Evolutionary conservation across 2,797 vertebrate genomes (phyloP).

Genomic region (Podargus strigoides): DNA sequence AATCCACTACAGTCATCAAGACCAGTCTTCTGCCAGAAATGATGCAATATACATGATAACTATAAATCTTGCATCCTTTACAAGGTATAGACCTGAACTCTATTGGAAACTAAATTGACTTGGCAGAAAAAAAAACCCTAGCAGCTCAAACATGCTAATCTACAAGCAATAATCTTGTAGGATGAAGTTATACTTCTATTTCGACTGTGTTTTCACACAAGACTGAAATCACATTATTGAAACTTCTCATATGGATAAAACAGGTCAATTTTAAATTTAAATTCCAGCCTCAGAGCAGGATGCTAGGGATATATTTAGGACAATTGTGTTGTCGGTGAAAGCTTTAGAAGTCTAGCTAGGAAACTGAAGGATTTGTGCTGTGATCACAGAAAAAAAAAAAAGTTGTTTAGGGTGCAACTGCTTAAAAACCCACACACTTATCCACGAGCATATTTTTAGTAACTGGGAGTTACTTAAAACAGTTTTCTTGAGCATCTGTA

Average conservation of each 20-base stretch:
- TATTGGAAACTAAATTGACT: neutral
- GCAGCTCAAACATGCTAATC: neutral
- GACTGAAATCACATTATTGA: neutral
- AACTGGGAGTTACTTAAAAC: neutral
- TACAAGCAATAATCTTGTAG: neutral
- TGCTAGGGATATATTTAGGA: neutral
- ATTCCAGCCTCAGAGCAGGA: neutral
- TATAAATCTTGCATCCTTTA: neutral
- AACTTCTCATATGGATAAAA: neutral
- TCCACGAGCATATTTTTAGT: neutral
- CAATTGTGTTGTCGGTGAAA: neutral
- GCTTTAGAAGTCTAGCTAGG: neutral
- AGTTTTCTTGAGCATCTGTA: neutral
- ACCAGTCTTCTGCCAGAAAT: neutral
- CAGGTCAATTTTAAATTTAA: constrained; percentile 12
- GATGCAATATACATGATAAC: neutral
- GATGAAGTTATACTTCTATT: neutral
- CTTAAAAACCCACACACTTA: neutral
- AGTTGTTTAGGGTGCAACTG: neutral
- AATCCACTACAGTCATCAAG: neutral
- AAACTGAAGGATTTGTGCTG: neutral
- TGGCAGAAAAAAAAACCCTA: neutral
- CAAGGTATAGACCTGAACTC: neutral
- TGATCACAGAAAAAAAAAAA: neutral
- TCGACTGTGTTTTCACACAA: neutral